A percentile compares a stretch with the other conserved stretches of the same genome.
phyloP scores from a whole-genome alignment of 2,888 invertebrate species.

The Agrypnus murinus region DNA sequence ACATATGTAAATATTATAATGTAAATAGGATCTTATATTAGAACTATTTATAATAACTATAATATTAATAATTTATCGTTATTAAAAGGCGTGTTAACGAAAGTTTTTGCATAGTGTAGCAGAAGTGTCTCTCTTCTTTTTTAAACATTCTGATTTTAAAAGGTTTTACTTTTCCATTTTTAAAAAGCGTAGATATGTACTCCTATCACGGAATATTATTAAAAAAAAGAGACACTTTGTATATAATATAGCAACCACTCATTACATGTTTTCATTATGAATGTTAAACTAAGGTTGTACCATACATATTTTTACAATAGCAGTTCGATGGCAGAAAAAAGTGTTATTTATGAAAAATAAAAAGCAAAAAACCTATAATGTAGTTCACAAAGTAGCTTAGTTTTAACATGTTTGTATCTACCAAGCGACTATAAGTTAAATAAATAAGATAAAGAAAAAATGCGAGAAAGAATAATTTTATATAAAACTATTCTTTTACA shows the following conservation, averaged over 20 bases:
- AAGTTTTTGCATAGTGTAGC: slow-evolving; percentile 26
- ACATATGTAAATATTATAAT: slow-evolving; percentile 17
- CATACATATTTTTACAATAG: slow-evolving; percentile 56
- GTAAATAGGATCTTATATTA: neutral
- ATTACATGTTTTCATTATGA: slow-evolving; percentile 47
- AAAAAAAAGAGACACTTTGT: slow-evolving; percentile 1
- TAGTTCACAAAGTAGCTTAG: slow-evolving; percentile 59
- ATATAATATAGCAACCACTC: slow-evolving; percentile 54
- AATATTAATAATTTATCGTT: too few relatives aligned
- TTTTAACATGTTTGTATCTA: slow-evolving; percentile 65
- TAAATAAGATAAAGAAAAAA: slow-evolving; percentile 39
- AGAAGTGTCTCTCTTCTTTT: neutral
- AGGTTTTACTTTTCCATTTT: slow-evolving; percentile 36
- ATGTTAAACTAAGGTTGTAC: slow-evolving; percentile 41
- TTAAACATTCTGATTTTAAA: neutral
- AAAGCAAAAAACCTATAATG: slow-evolving; percentile 48
- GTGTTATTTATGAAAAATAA: slow-evolving; percentile 37
- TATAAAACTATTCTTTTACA: slow-evolving; percentile 68
- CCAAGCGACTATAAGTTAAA: slow-evolving; percentile 61
- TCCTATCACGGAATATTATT: too few relatives aligned
- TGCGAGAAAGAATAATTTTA: slow-evolving; percentile 60
- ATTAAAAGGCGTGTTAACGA: too few relatives aligned
- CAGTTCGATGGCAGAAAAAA: slow-evolving; percentile 49
- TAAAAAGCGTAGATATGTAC: too few relatives aligned
- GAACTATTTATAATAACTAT: neutral